Conservation (phyloP, 2,888 invertebrate species). For the Plutella xylostella region DNA sequence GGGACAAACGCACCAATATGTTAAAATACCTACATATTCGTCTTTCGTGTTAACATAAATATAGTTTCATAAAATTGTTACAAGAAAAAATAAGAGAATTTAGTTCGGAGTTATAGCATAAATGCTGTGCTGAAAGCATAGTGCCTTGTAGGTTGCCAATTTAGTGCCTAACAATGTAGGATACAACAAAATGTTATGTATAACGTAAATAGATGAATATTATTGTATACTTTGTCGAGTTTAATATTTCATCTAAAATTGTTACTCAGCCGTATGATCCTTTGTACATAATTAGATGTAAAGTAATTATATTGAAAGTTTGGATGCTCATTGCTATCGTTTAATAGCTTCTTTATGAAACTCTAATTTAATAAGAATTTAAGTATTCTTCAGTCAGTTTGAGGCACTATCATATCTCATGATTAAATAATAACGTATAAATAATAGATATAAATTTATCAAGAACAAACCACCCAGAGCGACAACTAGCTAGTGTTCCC, state of each 20-base stretch:
- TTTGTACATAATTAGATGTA: background rate
- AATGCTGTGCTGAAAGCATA: slow-evolving; percentile 69
- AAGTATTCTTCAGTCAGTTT: too few species aligned
- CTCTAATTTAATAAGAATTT: too few species aligned
- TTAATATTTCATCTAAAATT: background rate
- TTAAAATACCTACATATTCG: too few species aligned
- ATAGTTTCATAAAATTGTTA: slow-evolving; percentile 2
- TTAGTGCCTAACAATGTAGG: slow-evolving; percentile 57
- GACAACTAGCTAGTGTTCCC: slow-evolving; percentile 44
- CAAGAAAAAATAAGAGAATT: slow-evolving; percentile 1
- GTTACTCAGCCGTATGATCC: background rate
- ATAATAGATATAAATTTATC: too few species aligned
- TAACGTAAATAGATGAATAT: slow-evolving; percentile 3
- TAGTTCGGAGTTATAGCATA: slow-evolving; percentile 35
- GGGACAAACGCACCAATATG: background rate
- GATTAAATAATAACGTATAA: too few species aligned
- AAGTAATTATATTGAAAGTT: background rate
- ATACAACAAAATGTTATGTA: slow-evolving; percentile 8
- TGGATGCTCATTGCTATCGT: background rate
- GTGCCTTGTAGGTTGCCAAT: slow-evolving; percentile 73
- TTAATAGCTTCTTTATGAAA: background rate
- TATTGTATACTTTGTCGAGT: background rate
- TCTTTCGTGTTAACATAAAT: too few species aligned
- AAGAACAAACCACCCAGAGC: slow-evolving; percentile 45
- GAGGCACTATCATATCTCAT: too few species aligned